Conservation (phyloP, 2,888 invertebrate species). For the Lepidochitona cinerea region DNA sequence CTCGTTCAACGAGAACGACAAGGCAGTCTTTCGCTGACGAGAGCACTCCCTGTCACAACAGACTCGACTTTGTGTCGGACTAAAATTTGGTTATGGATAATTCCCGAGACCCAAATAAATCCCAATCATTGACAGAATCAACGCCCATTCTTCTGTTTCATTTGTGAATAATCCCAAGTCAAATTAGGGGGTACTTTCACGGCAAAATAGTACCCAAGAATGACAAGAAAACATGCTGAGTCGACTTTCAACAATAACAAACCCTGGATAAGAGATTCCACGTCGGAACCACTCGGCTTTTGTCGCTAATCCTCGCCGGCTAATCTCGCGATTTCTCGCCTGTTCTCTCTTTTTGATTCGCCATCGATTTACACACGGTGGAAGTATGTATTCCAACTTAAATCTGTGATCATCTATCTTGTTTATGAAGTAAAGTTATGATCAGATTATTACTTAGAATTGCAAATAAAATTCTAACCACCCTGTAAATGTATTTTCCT, state of each 20-base stretch:
- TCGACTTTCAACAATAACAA: constrained; percentile 5
- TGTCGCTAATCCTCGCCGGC: background rate
- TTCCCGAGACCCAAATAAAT: too few species aligned
- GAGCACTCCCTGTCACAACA: background rate
- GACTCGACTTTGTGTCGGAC: background rate
- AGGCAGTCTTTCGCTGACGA: background rate
- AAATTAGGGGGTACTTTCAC: too few species aligned
- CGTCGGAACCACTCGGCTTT: background rate
- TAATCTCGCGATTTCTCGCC: background rate
- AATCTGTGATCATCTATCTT: background rate
- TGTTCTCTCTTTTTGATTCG: background rate
- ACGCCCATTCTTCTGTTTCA: too few species aligned
- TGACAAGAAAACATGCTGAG: constrained; percentile 6
- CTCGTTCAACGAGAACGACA: background rate
- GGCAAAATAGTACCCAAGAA: background rate
- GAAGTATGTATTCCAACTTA: background rate
- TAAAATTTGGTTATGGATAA: too few species aligned
- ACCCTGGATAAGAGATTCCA: background rate
- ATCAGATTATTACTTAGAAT: too few species aligned
- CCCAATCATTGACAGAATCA: too few species aligned
- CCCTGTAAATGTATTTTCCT: too few species aligned
- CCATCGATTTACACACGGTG: background rate
- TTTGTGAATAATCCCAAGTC: too few species aligned
- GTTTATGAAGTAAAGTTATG: too few species aligned
- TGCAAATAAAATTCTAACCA: too few species aligned